A percentile compares a stretch with the other conserved stretches of the same genome.
Conservation (phyloP, 37 sponge, comb jelly and placozoan species). For the Ianthella basta region DNA sequence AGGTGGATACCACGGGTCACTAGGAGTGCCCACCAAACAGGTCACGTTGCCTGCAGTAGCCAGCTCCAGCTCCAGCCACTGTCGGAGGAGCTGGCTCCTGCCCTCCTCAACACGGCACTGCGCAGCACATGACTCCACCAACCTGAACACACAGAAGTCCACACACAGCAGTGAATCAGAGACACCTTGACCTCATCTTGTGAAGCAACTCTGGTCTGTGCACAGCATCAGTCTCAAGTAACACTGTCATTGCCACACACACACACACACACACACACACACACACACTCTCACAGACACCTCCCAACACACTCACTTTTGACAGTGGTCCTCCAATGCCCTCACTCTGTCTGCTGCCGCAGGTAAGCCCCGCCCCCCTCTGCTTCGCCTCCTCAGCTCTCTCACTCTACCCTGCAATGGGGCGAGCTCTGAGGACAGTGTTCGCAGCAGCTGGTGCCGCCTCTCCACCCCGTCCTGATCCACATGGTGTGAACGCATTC, state of each 20-base stretch:
- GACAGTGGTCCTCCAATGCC: background rate
- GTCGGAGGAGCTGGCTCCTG: background rate
- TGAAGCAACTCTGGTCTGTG: background rate
- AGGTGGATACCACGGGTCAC: conserved; percentile 64
- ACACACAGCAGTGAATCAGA: background rate
- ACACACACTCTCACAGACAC: background rate
- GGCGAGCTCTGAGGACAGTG: background rate
- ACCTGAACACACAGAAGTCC: background rate
- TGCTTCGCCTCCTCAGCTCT: background rate
- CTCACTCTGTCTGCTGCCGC: background rate
- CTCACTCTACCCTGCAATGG: conserved; percentile 19
- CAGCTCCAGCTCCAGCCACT: conserved; percentile 62
- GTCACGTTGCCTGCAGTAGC: conserved; percentile 80
- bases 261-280: background rate
- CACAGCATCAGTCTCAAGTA: conserved; percentile 15
- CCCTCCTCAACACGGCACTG: conserved; percentile 13
- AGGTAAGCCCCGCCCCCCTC: too few relatives aligned
- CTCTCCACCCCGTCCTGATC: background rate
- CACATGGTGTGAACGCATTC: conserved; percentile 61
- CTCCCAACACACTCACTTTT: background rate
- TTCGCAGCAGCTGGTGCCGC: conserved; percentile 22
- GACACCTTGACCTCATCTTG: background rate
- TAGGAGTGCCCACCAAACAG: conserved; percentile 38
- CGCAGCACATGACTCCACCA: background rate
- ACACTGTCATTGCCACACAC: conserved; percentile 3